These are phyloP conservation scores for Neopipo cinnamomea DNA, from an alignment of 2,113 vertebrate species.

Conservation along the genomic window DNA sequence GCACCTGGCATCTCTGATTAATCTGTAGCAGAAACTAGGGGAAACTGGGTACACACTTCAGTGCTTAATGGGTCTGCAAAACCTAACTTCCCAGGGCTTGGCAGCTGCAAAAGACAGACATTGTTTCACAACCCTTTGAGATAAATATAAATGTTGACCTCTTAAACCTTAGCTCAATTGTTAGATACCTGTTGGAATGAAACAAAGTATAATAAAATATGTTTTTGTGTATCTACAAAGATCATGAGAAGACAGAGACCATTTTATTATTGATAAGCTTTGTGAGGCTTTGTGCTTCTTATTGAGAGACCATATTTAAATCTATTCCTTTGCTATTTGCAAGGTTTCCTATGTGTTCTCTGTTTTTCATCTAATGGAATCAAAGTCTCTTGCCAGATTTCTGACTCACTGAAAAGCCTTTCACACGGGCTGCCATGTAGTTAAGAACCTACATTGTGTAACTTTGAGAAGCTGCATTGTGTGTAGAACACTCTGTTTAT, in stretches of 20 bases:
- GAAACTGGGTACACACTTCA: background rate
- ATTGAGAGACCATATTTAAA: background rate
- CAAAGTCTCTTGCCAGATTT: constrained; percentile 32
- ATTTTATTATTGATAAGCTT: background rate
- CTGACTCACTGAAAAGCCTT: constrained; percentile 46
- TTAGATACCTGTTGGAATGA: background rate
- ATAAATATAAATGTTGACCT: background rate
- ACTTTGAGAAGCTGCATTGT: constrained; percentile 29
- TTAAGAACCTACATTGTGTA: constrained; percentile 46
- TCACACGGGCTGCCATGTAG: constrained; percentile 12
- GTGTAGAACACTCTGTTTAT: constrained; percentile 43
- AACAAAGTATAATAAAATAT: background rate
- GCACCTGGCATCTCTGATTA: background rate
- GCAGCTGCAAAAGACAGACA: constrained; percentile 1
- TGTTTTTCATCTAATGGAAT: constrained; percentile 35
- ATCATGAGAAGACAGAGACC: background rate
- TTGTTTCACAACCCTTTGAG: constrained; percentile 11
- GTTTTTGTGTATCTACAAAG: background rate
- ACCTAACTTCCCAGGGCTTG: background rate
- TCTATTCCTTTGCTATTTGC: background rate
- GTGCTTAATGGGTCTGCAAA: background rate
- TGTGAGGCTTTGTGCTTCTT: background rate
- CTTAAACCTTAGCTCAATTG: background rate
- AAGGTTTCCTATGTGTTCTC: background rate
- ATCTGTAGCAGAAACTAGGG: background rate